A percentile compares a stretch with the other conserved stretches of the same genome.
phyloP scores from a whole-genome alignment of 2,113 vertebrate species.

The Stomatorhinus ivindoensis region DNA sequence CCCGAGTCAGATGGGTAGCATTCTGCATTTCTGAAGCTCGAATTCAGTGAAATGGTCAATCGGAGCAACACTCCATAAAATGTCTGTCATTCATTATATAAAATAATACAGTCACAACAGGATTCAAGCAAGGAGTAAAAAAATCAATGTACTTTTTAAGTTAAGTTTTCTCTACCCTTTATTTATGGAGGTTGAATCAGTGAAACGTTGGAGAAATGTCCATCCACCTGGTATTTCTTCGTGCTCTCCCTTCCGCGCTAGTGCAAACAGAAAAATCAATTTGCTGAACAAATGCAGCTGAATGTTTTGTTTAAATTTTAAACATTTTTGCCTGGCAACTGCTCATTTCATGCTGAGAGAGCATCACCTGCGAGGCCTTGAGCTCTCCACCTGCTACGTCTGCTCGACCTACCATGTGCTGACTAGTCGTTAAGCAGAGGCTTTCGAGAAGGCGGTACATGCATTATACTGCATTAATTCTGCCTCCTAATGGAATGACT shows the following conservation, averaged over 20 bases:
- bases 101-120: background rate
- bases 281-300: constrained; percentile 38
- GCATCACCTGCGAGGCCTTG: background rate
- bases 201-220: background rate
- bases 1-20: background rate
- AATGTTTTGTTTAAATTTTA: constrained; percentile 57
- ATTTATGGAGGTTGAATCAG: background rate
- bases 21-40: background rate
- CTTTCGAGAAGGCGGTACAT: background rate
- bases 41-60: background rate
- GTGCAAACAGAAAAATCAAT: constrained; percentile 33
- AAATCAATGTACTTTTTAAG: background rate
- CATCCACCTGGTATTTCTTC: background rate
- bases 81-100: background rate
- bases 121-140: background rate
- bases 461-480: too few species aligned
- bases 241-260: background rate
- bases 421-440: background rate
- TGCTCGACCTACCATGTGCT: background rate
- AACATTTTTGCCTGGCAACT: constrained; percentile 58
- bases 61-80: background rate
- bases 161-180: background rate
- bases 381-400: background rate
- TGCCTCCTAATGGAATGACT: too few species aligned
- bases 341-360: constrained; percentile 18